Conservation (phyloP, 2,888 invertebrate species). For the Stegophylla sp. region DNA sequence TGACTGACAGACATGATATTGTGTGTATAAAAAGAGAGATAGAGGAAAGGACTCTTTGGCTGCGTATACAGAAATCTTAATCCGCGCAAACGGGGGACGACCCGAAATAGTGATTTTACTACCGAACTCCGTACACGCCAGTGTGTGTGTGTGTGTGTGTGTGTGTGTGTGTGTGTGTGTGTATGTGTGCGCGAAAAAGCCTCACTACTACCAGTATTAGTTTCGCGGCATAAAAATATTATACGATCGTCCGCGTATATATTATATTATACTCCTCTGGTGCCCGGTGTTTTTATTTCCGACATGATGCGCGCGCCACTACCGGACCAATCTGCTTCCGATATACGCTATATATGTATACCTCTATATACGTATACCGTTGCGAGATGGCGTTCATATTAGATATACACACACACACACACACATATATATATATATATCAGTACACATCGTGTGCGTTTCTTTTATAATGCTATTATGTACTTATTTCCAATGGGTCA, state of each 20-base stretch:
- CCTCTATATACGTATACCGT: neutral
- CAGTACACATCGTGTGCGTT: neutral
- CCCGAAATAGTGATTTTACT: slow-evolving; percentile 53
- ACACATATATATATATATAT: neutral
- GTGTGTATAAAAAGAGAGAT: too few species aligned
- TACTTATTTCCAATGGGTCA: neutral
- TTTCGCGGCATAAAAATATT: slow-evolving; percentile 52
- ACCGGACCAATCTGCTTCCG: slow-evolving; percentile 16
- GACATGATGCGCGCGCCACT: slow-evolving; percentile 5
- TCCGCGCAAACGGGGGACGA: slow-evolving; percentile 32
- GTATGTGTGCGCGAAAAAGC: neutral
- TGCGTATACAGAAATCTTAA: slow-evolving; percentile 33
- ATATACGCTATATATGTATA: neutral
- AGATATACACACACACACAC: neutral
- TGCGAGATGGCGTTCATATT: neutral
- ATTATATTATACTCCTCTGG: neutral
- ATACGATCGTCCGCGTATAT: slow-evolving; percentile 35
- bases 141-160: neutral
- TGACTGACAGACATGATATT: neutral
- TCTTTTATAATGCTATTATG: neutral
- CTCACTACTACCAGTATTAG: slow-evolving; percentile 11
- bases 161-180: neutral
- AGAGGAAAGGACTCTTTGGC: neutral
- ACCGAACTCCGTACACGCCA: slow-evolving; percentile 7
- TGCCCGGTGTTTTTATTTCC: slow-evolving; percentile 45